phyloP scores from a whole-genome alignment of 92 coral and sea anemone genomes.

The Siderastrea siderea region DNA sequence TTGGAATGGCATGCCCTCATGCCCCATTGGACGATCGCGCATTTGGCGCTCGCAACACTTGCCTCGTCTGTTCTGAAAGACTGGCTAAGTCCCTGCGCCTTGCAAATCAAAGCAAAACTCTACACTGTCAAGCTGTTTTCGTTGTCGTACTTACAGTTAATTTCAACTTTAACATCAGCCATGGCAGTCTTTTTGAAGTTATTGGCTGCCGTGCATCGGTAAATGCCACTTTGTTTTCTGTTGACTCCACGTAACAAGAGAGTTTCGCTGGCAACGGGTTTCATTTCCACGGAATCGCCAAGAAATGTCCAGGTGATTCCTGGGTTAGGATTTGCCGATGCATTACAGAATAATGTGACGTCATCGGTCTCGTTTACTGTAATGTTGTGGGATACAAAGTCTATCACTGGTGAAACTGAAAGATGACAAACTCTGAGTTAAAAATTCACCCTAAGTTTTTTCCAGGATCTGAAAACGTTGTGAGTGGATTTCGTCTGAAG shows the following conservation, averaged over 20 bases:
- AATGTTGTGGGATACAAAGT: constrained; percentile 31
- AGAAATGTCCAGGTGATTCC: constrained; percentile 33
- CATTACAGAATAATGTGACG: constrained; percentile 47
- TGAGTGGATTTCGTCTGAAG: too few species aligned
- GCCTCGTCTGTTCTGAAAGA: too few species aligned
- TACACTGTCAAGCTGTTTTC: neutral
- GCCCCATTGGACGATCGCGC: too few species aligned
- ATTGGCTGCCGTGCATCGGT: constrained; percentile 48
- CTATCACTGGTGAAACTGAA: constrained; percentile 52
- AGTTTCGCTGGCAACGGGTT: neutral
- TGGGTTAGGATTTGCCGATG: constrained; percentile 56
- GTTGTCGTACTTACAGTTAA: constrained; percentile 10
- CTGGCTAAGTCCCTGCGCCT: neutral
- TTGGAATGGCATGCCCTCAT: too few species aligned
- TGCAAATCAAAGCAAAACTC: neutral
- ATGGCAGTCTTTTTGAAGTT: neutral
- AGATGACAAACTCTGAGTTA: neutral
- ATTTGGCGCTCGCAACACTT: too few species aligned
- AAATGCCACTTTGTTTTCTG: constrained; percentile 29
- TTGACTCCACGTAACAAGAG: neutral
- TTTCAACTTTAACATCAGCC: constrained; percentile 3
- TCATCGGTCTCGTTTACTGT: constrained; percentile 58
- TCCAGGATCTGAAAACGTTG: too few species aligned
- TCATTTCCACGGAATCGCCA: neutral
- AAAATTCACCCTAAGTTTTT: neutral